Evolutionary conservation across 1,140 invertebrate species (phyloP), one percentile per base, ranked within the genome.

Genomic region (Drosophila kikkawai): DNA sequence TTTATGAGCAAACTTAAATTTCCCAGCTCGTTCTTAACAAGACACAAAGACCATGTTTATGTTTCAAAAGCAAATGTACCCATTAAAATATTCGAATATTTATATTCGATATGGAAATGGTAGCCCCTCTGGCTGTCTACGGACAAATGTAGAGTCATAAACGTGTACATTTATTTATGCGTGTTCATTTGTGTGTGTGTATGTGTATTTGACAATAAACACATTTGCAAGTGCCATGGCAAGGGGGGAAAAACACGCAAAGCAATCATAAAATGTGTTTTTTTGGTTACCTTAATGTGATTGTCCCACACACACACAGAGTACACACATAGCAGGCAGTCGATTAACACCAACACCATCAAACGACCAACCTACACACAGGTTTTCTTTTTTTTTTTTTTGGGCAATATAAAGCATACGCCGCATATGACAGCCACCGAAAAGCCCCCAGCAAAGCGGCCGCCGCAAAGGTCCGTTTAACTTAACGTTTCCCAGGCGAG

Each of bases 271-370:
- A 85, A 85, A 81, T 85, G 78, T 81, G 77, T 63, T 73, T 85
- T 81, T 84, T 85, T 67, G 79, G 82, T 85, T 79, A 81, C 82
- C 82, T 85, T 85, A 85, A 85, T 84, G 82, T 78, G 82, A 84
- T 85, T 84, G 82, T 84, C 82, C 55, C 47, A 63, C 50, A 55
- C 32, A 56, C 11, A 41, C 8, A 11, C 3, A 22, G 2, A 29
- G 26, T 29, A 19, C 11, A 41, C 22, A 41, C n/a, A 12, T 9
- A 17, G 63, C 60, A 78, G 68, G 45, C 78, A 79, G 79, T 85
- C 82, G 83, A 86, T 86, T 86, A 85, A 81, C 82, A 75, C 74
- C 51, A 53, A 67, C 65, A 85, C 68, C 37, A 42, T 26, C 60
- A 42, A 32, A 67, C 41, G 13, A 51, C 47, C 53, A 19, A 58